phyloP scores from a whole-genome alignment of 2,888 invertebrate species.

The Protula sp. region DNA sequence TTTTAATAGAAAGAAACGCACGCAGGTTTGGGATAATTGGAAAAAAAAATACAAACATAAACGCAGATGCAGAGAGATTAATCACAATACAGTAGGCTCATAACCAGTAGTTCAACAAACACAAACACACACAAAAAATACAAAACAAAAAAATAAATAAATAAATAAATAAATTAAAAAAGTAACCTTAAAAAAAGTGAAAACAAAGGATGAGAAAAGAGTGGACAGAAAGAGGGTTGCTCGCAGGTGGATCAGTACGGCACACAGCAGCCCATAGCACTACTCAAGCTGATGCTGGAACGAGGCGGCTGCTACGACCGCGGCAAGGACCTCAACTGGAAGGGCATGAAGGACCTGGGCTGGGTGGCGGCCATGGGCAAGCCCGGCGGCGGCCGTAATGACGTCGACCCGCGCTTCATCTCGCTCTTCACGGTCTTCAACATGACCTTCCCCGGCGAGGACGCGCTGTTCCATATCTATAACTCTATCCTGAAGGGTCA shows the following conservation, averaged over 20 bases:
- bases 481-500: slow-evolving; percentile 76
- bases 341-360: slow-evolving; percentile 72
- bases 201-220: no score
- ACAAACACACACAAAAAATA: no score
- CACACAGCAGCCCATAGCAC: slow-evolving; percentile 87
- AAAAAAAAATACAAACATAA: no score
- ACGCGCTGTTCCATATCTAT: slow-evolving; percentile 75
- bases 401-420: slow-evolving; percentile 73
- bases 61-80: no score
- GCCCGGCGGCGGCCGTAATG: slow-evolving; percentile 83
- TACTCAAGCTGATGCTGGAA: slow-evolving; percentile 85
- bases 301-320: slow-evolving; percentile 83
- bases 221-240: no score
- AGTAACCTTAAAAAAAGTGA: no score
- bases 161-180: no score
- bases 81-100: no score
- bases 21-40: no score
- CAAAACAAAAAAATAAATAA: no score
- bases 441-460: slow-evolving; percentile 75
- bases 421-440: slow-evolving; percentile 86
- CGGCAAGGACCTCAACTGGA: slow-evolving; percentile 85
- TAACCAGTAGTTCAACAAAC: no score
- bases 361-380: slow-evolving; percentile 55
- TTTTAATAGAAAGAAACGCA: no score
- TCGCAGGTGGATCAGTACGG: slow-evolving; percentile 74